phyloP scores from a whole-genome alignment of 1,140 invertebrate species.

The Drosophila burlai region DNA sequence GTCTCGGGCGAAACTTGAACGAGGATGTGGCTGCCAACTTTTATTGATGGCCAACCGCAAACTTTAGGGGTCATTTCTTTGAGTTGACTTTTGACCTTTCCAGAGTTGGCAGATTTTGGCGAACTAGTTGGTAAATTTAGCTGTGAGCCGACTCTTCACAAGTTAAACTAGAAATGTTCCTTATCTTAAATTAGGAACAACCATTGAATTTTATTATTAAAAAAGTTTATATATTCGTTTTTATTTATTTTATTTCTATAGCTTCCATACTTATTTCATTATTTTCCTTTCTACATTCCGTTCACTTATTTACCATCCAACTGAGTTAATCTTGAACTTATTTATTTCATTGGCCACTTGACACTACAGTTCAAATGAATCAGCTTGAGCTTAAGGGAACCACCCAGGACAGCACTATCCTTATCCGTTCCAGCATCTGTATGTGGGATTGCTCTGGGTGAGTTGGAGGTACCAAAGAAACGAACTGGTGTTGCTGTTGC shows the following conservation, averaged over 20 bases:
- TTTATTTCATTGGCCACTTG: slow-evolving; percentile 6
- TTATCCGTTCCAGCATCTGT: slow-evolving; percentile 5
- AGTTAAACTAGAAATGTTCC: background rate
- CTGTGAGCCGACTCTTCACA: too few species aligned
- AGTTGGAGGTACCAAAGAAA: background rate
- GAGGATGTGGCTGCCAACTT: slow-evolving; percentile 43
- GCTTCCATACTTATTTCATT: background rate
- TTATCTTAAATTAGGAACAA: background rate
- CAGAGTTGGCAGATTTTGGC: slow-evolving; percentile 23
- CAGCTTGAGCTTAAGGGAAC: background rate
- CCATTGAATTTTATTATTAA: too few species aligned
- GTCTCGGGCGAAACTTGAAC: background rate
- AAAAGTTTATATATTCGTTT: background rate
- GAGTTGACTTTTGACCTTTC: slow-evolving; percentile 17
- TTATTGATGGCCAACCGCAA: slow-evolving; percentile 66
- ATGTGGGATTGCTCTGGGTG: slow-evolving; percentile 1
- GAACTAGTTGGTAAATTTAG: slow-evolving; percentile 23
- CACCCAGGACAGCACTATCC: slow-evolving; percentile 18
- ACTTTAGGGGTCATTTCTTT: slow-evolving; percentile 45
- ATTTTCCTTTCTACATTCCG: background rate
- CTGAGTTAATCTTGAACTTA: background rate
- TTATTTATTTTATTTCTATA: background rate
- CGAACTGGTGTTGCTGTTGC: background rate
- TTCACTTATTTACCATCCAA: background rate
- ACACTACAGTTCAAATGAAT: slow-evolving; percentile 3